Evolutionary conservation across 2,797 vertebrate genomes (phyloP).

Genomic region (Acipenser ruthenus): DNA sequence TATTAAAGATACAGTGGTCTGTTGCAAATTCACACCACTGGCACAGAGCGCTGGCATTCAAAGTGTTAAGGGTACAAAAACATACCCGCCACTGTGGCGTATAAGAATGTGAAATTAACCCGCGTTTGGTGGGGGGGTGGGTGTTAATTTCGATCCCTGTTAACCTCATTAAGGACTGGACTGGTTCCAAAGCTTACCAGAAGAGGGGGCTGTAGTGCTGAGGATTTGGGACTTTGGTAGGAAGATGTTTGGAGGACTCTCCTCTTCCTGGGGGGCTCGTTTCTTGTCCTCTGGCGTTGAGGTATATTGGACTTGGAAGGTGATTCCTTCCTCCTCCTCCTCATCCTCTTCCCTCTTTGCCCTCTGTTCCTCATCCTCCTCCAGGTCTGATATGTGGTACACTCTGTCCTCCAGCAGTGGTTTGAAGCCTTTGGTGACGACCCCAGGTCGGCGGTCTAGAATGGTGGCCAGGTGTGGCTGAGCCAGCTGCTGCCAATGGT

Average conservation of each 20-base stretch:
- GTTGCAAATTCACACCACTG: no score
- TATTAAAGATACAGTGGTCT: no score
- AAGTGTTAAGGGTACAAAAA: no score
- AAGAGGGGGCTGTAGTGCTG: slow-evolving; percentile 36
- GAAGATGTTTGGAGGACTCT: slow-evolving; percentile 35
- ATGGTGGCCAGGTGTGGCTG: slow-evolving; percentile 92
- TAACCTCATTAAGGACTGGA: no score
- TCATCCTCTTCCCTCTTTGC: slow-evolving; percentile 35
- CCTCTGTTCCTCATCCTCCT: slow-evolving; percentile 72
- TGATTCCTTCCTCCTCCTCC: slow-evolving; percentile 73
- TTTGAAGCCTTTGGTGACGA: slow-evolving; percentile 91
- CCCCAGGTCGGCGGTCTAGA: slow-evolving; percentile 86
- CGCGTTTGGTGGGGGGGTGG: no score
- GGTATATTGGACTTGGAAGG: slow-evolving; percentile 69
- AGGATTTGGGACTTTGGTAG: slow-evolving; percentile 47
- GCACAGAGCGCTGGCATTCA: no score
- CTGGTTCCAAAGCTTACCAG: slow-evolving; percentile 42
- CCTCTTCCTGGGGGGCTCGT: no score
- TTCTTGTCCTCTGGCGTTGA: slow-evolving; percentile 57
- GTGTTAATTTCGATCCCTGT: no score
- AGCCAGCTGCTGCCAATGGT: slow-evolving; percentile 96
- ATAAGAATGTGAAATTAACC: no score
- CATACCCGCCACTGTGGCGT: no score
- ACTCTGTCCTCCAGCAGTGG: slow-evolving; percentile 63
- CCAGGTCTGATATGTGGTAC: slow-evolving; percentile 81